Percentiles rank a stretch among this genome's conserved stretches.
These are phyloP conservation scores for Tiaroga cobitis DNA, from an alignment of 2,797 vertebrate genomes.

Conservation along the genomic window DNA sequence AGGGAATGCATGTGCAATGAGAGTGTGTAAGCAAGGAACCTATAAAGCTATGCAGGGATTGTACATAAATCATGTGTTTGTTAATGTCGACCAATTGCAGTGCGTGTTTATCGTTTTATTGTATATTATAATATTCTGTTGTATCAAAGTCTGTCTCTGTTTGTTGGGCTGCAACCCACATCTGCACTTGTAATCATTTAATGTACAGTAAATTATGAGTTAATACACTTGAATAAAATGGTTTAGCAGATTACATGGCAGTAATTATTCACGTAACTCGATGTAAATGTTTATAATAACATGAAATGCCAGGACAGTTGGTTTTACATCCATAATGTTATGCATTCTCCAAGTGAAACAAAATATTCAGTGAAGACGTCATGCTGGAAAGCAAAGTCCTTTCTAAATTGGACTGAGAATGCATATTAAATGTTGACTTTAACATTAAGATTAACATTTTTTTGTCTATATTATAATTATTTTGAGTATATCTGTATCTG, in stretches of 20 bases:
- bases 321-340: neutral
- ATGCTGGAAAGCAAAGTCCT: neutral
- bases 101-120: slow-evolving; percentile 63
- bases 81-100: slow-evolving; percentile 42
- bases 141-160: slow-evolving; percentile 69
- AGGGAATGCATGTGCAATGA: slow-evolving; percentile 54
- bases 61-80: slow-evolving; percentile 45
- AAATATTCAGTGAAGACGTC: neutral
- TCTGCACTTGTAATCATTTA: slow-evolving; percentile 79
- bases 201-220: slow-evolving; percentile 73
- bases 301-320: neutral
- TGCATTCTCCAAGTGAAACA: neutral
- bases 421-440: neutral
- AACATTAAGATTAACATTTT: neutral
- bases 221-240: slow-evolving; percentile 82
- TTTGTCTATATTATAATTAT: neutral
- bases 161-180: slow-evolving; percentile 67
- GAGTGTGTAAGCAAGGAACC: slow-evolving; percentile 59
- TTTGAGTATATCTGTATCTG: neutral
- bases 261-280: slow-evolving; percentile 3
- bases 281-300: neutral
- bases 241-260: slow-evolving; percentile 64
- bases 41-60: slow-evolving; percentile 61
- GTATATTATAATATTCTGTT: slow-evolving; percentile 62
- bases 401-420: neutral